Evolutionary conservation across 2,113 vertebrate genomes (phyloP).

Genomic region (Serilophus lunatus): DNA sequence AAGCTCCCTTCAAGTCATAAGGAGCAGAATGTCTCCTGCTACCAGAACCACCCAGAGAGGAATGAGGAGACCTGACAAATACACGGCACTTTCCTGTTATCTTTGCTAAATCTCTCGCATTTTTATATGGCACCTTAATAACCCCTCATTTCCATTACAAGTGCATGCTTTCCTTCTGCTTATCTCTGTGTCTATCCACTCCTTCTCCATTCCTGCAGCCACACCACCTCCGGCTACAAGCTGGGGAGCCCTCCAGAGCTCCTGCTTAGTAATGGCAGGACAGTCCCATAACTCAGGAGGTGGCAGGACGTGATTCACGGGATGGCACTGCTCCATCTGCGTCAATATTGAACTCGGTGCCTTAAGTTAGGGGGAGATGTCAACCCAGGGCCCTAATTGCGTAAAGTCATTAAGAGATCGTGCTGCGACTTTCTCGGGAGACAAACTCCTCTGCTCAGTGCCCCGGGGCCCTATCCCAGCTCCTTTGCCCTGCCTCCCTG

Average conservation of each 20-base stretch:
- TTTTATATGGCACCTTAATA: slow-evolving; percentile 75
- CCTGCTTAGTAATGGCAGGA: neutral
- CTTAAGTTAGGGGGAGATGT: slow-evolving; percentile 6
- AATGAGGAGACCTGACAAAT: slow-evolving; percentile 29
- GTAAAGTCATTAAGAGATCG: neutral
- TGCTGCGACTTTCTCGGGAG: slow-evolving; percentile 40
- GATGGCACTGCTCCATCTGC: slow-evolving; percentile 1
- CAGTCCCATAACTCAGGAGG: neutral
- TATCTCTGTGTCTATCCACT: slow-evolving; percentile 43
- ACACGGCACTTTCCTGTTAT: slow-evolving; percentile 32
- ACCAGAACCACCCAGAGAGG: slow-evolving; percentile 47
- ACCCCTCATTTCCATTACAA: slow-evolving; percentile 74
- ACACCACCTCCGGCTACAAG: neutral
- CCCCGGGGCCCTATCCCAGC: slow-evolving; percentile 14
- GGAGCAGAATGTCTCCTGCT: neutral
- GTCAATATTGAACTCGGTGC: slow-evolving; percentile 20
- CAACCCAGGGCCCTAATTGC: neutral
- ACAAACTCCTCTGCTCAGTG: neutral
- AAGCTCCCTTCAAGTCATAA: neutral
- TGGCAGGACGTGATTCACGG: slow-evolving; percentile 34
- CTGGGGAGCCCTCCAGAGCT: neutral
- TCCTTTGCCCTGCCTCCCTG: neutral
- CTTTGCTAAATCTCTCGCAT: slow-evolving; percentile 46
- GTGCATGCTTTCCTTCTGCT: slow-evolving; percentile 62
- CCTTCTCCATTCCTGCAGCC: slow-evolving; percentile 52